These are phyloP conservation scores for Urocynchramus pylzowi DNA, from an alignment of 2,113 vertebrate genomes.

Conservation along the genomic window DNA sequence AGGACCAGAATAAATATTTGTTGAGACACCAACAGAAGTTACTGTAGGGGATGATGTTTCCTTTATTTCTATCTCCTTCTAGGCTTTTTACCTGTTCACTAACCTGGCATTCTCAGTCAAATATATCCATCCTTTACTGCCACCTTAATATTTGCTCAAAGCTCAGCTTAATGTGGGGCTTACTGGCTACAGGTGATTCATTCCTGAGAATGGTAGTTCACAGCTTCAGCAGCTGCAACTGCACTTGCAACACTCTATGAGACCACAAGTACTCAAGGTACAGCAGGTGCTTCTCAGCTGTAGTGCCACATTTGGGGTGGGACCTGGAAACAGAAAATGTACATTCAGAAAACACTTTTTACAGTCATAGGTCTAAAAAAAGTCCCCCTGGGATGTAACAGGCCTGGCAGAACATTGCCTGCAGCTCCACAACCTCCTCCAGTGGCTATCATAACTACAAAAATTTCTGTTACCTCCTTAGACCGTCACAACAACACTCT, in stretches of 20 bases:
- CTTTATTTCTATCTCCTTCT: neutral
- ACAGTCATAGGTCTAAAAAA: neutral
- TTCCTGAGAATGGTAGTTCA: neutral
- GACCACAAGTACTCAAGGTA: neutral
- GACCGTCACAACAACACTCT: fast-evolving
- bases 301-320: neutral
- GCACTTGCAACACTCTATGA: neutral
- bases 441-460: neutral
- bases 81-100: neutral
- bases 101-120: neutral
- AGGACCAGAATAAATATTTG: neutral
- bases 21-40: neutral
- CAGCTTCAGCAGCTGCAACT: neutral
- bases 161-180: neutral
- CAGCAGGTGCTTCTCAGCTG: neutral
- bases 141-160: neutral
- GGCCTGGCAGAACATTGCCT: neutral
- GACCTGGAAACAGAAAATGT: neutral
- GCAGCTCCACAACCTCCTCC: neutral
- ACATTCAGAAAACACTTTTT: neutral
- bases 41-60: neutral
- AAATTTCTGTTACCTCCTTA: neutral
- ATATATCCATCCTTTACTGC: neutral
- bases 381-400: neutral
- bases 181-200: neutral